A percentile compares a stretch with the other conserved stretches of the same genome.
Evolutionary conservation across 1,140 invertebrate species (phyloP).

Genomic region (Drosophila burlai): DNA sequence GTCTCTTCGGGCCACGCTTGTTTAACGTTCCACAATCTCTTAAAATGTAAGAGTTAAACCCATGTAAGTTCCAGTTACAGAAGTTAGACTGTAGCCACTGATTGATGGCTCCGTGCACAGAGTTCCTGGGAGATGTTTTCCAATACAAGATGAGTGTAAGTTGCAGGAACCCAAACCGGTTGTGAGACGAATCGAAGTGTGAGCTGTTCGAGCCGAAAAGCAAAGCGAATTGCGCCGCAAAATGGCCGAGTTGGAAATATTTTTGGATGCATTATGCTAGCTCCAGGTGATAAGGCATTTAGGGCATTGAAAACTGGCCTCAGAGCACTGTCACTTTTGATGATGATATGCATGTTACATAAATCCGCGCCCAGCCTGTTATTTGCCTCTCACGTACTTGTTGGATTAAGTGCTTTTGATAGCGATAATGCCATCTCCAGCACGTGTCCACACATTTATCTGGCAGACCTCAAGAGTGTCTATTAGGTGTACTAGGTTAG

Average conservation of each 20-base stretch:
- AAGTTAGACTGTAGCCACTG: slow-evolving; percentile 21
- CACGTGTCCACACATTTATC: slow-evolving; percentile 35
- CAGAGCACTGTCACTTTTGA: slow-evolving; percentile 29
- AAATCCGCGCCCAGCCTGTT: slow-evolving; percentile 21
- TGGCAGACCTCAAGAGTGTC: slow-evolving; percentile 25
- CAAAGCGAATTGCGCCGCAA: slow-evolving; percentile 14
- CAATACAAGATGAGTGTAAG: slow-evolving; percentile 22
- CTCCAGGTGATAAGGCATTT: slow-evolving; percentile 24
- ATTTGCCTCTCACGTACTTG: slow-evolving; percentile 37
- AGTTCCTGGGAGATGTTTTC: slow-evolving; percentile 29
- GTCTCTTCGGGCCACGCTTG: background rate
- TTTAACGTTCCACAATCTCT: background rate
- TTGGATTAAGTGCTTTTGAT: slow-evolving; percentile 41
- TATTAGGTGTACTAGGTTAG: slow-evolving; percentile 46
- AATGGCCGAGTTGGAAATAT: slow-evolving; percentile 13
- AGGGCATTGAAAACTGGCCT: slow-evolving; percentile 9
- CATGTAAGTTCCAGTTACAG: background rate
- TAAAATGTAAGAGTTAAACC: background rate
- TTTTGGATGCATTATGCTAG: slow-evolving; percentile 21
- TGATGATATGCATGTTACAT: slow-evolving; percentile 28
- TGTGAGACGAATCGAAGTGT: slow-evolving; percentile 20
- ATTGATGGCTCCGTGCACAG: slow-evolving; percentile 27
- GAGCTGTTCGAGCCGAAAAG: slow-evolving; percentile 4
- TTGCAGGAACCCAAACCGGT: slow-evolving; percentile 49
- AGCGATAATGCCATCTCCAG: slow-evolving; percentile 37